Base-by-base conservation (phyloP, 2,888 invertebrate genomes). In the Gibbula magus region DNA sequence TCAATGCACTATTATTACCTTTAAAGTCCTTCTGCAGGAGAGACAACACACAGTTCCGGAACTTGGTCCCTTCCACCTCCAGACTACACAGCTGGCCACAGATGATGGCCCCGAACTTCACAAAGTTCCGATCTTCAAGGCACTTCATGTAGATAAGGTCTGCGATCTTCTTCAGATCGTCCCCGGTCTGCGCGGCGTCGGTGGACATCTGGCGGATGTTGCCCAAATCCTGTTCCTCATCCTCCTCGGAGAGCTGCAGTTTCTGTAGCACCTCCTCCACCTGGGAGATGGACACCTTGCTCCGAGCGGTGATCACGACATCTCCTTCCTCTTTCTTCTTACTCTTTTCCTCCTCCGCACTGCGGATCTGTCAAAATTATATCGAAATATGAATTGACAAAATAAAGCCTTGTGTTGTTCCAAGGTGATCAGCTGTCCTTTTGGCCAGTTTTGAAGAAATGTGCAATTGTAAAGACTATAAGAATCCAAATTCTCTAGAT, bases 11-110 rank as follows among this genome's bases (percentile, higher is more conserved):
- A n/a, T n/a, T n/a, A 56, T 25, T 85, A 90, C 90, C 86, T 87
- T 88, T 89, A 82, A 87, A 91, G 83, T 90, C 89, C n/a, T 78
- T 79, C 56, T 91, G 91, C 22, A 91, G 84, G 10, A 88, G 77
- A n/a, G 84, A 80, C 25, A 91, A 80, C 18, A 91, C 73, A 76
- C 84, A 81, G 25, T 86, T 86, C 56, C 91, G 85, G 78, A 89
- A 89, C 74, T 88, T 88, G 16, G 85, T 81, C 29, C 88, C 88
- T 22, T 88, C 86, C 8, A 81, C 84, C 76, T 89, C 89, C 7
- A 89, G 80, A 32, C 83, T 82, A 3, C 87, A 80, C 61, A 90
- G 81, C 75, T 86, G 82, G 76, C 89, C 88, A 85, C 89, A 88
- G n/a, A 90, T 85, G 52, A 83, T 83, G 1, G 89, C 88, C 4